Evolutionary conservation across 2,888 invertebrate species (phyloP), one percentile per base, ranked within the genome.

Genomic region (Campopleginae sp.): DNA sequence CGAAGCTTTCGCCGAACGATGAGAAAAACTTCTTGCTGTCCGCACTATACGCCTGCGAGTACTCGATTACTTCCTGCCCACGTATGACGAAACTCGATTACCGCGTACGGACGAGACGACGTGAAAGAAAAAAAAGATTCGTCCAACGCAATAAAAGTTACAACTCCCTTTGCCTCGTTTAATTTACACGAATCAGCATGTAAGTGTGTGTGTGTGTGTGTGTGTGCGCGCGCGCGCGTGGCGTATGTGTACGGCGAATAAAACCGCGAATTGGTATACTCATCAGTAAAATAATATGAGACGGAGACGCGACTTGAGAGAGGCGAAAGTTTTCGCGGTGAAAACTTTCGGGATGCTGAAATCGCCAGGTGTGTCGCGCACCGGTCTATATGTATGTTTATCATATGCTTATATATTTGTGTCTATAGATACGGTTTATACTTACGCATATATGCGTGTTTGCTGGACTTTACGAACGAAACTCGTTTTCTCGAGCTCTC

Each of bases 251-350:
- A 33, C 33, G 44, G 17, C 42, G n/a, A 78, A 58, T 46, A 76
- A 75, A 84, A 80, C 65, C 84, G 70, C 84, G 65, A 65, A 46
- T 84, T 31, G 42, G 54, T 54, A 66, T 46, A 23, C 63, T 23
- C 27, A 58, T 77, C 38, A 48, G 44, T 76, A 65, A 51, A 51
- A 51, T 51, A 66, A 44, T n/a, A n/a, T n/a, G 33, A 27, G 44
- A 77, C 51, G 54, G 10, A 33, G 44, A 42, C 46, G 48, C 33
- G 72, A 63, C 51, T 31, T 7, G 17, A 46, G 48, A 71, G 74
- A 75, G 82, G 80, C 79, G 82, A 85, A 85, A 85, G 85, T 85
- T 85, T 85, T 82, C 85, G 75, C 85, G 82, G 85, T 82, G 79
- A 85, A 85, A 85, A 82, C 75, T 85, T 85, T 85, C 82, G 85